Evolutionary conservation across 2,888 invertebrate species (phyloP).

Genomic region (Brachyptera risi): DNA sequence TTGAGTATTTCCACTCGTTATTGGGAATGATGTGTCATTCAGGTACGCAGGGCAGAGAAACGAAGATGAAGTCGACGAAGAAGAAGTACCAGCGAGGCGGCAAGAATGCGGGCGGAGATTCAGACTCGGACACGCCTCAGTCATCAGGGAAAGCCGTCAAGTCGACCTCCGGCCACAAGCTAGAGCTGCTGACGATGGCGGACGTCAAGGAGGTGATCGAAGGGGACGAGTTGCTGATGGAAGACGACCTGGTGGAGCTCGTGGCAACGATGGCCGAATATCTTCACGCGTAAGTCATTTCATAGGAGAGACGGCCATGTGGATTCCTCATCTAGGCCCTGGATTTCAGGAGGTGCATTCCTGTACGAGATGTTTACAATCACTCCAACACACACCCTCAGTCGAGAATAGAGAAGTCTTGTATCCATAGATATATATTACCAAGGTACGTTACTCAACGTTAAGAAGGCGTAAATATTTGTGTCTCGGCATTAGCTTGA

Average conservation of each 20-base stretch:
- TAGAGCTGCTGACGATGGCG: conserved; percentile 61
- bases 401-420: too few relatives aligned
- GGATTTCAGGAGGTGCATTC: too few relatives aligned
- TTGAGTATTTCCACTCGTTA: too few relatives aligned
- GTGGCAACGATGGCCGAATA: conserved; percentile 62
- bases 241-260: conserved; percentile 69
- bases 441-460: too few relatives aligned
- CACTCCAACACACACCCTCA: too few relatives aligned
- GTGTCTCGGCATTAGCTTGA: too few relatives aligned
- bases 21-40: neutral
- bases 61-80: conserved; percentile 92
- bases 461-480: too few relatives aligned
- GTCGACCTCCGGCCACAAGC: conserved; percentile 41
- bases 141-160: neutral
- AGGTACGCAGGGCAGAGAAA: conserved; percentile 68
- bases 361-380: too few relatives aligned
- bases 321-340: too few relatives aligned
- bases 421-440: too few relatives aligned
- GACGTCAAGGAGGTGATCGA: conserved; percentile 64
- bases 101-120: conserved; percentile 57
- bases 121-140: conserved; percentile 54
- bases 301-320: too few relatives aligned
- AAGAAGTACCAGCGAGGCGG: conserved; percentile 50
- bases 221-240: conserved; percentile 45
- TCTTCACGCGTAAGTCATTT: conserved; percentile 56